A percentile compares a stretch with the other conserved stretches of the same genome.
These are phyloP conservation scores for Pecten maximus DNA, from an alignment of 2,888 invertebrate genomes.

Conservation along the genomic window DNA sequence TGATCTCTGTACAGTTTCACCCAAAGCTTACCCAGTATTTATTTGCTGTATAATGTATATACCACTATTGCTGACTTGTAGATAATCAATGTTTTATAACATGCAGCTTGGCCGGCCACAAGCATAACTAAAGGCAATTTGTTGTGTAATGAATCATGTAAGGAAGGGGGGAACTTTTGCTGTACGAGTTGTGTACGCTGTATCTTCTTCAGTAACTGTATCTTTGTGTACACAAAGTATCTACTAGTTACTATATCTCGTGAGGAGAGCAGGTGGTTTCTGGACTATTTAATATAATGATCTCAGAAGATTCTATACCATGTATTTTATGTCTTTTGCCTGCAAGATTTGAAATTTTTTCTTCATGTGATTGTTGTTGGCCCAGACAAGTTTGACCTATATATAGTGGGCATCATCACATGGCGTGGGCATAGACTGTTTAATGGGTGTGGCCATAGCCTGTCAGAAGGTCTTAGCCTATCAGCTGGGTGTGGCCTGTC, in stretches of 20 bases:
- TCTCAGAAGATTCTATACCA: neutral
- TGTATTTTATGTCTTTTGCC: neutral
- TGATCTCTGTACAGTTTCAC: neutral
- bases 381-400: neutral
- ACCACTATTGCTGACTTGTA: neutral
- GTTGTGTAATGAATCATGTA: neutral
- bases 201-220: no score
- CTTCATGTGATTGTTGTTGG: neutral
- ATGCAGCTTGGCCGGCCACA: constrained; percentile 2
- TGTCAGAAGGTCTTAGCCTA: neutral
- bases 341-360: neutral
- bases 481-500: no score
- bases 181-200: no score
- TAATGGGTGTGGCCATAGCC: neutral
- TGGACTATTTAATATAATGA: neutral
- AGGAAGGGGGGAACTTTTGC: neutral
- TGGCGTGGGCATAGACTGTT: no score
- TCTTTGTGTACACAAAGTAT: no score
- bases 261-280: neutral
- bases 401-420: neutral
- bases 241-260: no score
- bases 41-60: neutral
- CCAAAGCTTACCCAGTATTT: neutral
- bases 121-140: constrained; percentile 9
- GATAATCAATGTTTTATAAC: neutral